Conservation (phyloP, 2,113 vertebrate species). For the Desmodus rotundus region DNA sequence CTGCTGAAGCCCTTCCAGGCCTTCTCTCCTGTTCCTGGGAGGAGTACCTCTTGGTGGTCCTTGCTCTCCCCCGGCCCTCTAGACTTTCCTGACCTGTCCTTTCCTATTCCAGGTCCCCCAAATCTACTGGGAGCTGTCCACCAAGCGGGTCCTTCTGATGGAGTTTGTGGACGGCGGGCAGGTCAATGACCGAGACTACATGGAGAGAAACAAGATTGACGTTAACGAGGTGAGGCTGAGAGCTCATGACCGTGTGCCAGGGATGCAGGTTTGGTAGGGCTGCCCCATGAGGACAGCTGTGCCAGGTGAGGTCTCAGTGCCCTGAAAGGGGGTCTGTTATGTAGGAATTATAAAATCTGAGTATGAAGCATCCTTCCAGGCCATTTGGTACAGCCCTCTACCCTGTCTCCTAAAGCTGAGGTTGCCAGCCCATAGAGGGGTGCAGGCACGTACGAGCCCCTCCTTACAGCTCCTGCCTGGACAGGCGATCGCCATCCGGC, state of each 20-base stretch:
- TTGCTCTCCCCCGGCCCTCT: neutral
- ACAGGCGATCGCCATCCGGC: neutral
- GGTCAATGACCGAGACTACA: constrained; percentile 93
- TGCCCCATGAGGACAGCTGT: neutral
- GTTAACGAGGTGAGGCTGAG: constrained; percentile 89
- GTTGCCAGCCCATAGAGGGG: rapidly evolving
- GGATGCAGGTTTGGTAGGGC: neutral
- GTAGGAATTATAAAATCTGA: neutral
- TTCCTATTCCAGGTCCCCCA: constrained; percentile 86
- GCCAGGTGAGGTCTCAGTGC: too few species aligned
- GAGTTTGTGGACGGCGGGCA: constrained; percentile 96
- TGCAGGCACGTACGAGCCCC: neutral
- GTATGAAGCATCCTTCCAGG: neutral
- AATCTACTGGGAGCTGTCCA: constrained; percentile 95
- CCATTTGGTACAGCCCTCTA: neutral
- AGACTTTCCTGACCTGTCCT: neutral
- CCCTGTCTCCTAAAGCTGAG: neutral
- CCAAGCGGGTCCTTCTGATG: constrained; percentile 94
- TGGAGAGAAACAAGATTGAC: constrained; percentile 88
- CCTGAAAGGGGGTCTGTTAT: neutral
- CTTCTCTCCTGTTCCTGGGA: neutral
- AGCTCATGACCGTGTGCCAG: rapidly evolving
- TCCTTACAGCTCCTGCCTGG: neutral
- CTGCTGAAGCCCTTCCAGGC: neutral
- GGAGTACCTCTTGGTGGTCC: neutral